Conservation (phyloP, 2,113 vertebrate genomes). For the Malaclemys terrapin region DNA sequence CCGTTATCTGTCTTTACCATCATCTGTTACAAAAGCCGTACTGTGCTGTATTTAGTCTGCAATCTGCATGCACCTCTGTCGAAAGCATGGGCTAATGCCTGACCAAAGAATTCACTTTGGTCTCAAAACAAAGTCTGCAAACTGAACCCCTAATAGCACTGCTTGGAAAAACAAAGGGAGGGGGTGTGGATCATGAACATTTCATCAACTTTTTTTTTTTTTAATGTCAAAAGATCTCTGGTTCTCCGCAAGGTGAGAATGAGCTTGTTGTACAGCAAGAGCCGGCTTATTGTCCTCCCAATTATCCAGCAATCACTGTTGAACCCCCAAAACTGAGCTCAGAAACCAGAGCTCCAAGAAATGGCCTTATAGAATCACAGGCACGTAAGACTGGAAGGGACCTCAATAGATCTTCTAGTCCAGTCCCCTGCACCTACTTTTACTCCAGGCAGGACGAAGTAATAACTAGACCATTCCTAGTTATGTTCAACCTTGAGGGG, state of each 20-base stretch:
- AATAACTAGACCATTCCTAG: too few relatives aligned
- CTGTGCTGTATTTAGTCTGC: not conserved
- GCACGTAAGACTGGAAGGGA: not conserved
- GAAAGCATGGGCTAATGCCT: not conserved
- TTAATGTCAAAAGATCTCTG: not conserved
- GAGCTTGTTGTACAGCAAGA: not conserved
- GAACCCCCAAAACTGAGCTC: not conserved
- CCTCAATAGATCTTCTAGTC: not conserved
- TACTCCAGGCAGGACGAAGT: too few relatives aligned
- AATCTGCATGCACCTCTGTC: not conserved
- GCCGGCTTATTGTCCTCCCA: not conserved
- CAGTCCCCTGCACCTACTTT: too few relatives aligned
- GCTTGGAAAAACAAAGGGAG: rapidly evolving
- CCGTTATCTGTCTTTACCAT: not conserved
- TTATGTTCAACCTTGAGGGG: not conserved
- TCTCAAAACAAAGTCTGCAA: not conserved
- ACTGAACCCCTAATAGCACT: not conserved
- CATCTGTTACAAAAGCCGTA: not conserved
- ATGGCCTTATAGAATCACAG: too few relatives aligned
- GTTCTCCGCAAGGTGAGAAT: not conserved
- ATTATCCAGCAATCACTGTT: not conserved
- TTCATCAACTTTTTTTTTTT: not conserved
- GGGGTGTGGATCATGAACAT: not conserved
- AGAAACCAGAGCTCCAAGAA: not conserved
- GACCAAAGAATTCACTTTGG: not conserved